Evolutionary conservation across 2,113 vertebrate genomes (phyloP), one percentile per base, ranked within the genome.

Genomic region (Mus spicilegus): DNA sequence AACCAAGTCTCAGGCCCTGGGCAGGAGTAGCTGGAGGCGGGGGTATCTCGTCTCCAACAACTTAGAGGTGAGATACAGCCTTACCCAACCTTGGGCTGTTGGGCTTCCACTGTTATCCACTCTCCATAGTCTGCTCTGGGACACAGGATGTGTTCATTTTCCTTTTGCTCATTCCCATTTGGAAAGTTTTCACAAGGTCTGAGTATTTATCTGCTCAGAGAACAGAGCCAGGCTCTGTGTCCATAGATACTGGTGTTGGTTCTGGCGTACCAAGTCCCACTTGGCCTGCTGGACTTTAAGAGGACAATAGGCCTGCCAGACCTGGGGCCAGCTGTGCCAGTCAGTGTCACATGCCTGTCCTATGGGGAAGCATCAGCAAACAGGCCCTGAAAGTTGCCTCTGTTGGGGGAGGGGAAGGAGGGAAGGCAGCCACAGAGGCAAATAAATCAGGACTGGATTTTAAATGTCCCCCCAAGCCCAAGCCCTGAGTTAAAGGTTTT

Each of bases 81-180:
- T 78, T n/a, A 7, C 3, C 9, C 22, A 13, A n/a, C 67, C 10
- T 73, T 3, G 9, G 30, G 6, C n/a, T 33, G 12, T 36, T 58
- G 28, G 6, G 81, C 8, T 28, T 19, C 16, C 5, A 26, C 3
- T 5, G 46, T 54, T 36, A 58, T 36, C 49, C 1, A 0, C 13
- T 36, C 69, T 14, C 69, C 33, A 17, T 19, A 7, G 36, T 17
- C 69, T 22, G 24, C 73, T 20, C 77, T 58, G 22, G 14, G 20
- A 61, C 7, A 33, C n/a, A 46, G 2, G 17, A 3, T 42, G 58
- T 2, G 1, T 12, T 5, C 6, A n/a, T 3, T 12, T 69, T 72
- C 16, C n/a, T 24, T 88, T 51, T n/a, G 14, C 42, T 33, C 5
- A n/a, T 42, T 42, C 17, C 70, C 77, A 56, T 19, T 69, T 54